Percentiles rank a stretch among this genome's conserved stretches.
phyloP scores from a whole-genome alignment of 2,888 invertebrate genomes.

The Linnaemya tessellans region DNA sequence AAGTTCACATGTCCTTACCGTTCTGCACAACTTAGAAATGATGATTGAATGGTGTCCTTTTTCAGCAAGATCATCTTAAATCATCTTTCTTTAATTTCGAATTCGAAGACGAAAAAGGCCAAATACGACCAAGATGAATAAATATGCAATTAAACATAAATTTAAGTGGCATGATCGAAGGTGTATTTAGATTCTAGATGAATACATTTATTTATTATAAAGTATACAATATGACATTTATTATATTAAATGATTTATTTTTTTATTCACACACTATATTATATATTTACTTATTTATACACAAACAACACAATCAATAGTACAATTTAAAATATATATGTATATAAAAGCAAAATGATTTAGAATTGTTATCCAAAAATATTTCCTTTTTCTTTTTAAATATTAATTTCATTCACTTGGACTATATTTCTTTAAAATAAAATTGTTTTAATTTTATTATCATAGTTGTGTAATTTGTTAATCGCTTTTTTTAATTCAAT shows the following conservation, averaged over 20 bases:
- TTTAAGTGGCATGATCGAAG: too few relatives aligned
- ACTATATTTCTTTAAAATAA: slow-evolving; percentile 4
- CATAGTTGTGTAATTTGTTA: slow-evolving; percentile 8
- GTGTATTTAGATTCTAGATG: slow-evolving; percentile 4
- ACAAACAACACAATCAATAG: slow-evolving; percentile 1
- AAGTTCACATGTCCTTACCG: too few relatives aligned
- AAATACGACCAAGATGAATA: too few relatives aligned
- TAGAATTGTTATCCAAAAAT: not conserved
- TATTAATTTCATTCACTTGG: not conserved
- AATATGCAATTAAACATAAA: too few relatives aligned
- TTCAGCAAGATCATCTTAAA: too few relatives aligned
- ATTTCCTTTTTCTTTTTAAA: not conserved
- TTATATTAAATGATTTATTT: not conserved
- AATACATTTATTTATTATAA: slow-evolving; percentile 8
- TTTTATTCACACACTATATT: slow-evolving; percentile 20
- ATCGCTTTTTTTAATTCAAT: slow-evolving; percentile 6
- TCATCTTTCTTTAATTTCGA: too few relatives aligned
- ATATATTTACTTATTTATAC: slow-evolving; percentile 21
- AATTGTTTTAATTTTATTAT: slow-evolving; percentile 11
- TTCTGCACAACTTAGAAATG: too few relatives aligned
- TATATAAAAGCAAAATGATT: not conserved
- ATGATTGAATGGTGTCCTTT: too few relatives aligned
- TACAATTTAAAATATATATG: not conserved
- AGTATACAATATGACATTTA: slow-evolving; percentile 20
- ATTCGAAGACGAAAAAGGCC: too few relatives aligned